Conservation (phyloP, 2,797 vertebrate species). For the Gallirallus australis region DNA sequence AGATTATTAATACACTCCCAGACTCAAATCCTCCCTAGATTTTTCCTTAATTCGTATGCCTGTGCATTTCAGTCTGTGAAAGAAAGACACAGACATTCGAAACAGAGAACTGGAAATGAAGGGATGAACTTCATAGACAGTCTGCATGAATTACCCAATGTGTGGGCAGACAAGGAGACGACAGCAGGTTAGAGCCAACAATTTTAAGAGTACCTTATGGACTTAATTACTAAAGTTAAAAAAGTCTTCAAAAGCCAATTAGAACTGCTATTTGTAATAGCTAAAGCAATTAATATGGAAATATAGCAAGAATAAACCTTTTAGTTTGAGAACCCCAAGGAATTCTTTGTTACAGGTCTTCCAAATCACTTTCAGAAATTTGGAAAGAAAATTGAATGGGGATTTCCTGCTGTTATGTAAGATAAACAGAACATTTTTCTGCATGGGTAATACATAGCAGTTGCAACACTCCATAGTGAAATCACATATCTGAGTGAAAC, state of each 20-base stretch:
- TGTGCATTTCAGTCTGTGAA: background rate
- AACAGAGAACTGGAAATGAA: background rate
- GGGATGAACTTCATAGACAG: background rate
- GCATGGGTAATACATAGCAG: background rate
- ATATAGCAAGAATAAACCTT: conserved; percentile 58
- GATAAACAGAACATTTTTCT: conserved; percentile 61
- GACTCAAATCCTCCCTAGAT: background rate
- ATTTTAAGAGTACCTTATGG: conserved; percentile 66
- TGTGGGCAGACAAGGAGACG: conserved; percentile 59
- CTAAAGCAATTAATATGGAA: conserved; percentile 74
- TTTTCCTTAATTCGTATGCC: background rate
- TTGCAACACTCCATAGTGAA: background rate
- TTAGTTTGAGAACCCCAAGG: conserved; percentile 55
- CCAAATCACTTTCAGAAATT: conserved; percentile 70
- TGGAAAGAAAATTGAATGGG: conserved; percentile 64
- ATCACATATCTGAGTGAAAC: background rate
- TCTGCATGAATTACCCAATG: conserved; percentile 53
- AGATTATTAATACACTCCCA: background rate
- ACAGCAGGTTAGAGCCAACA: conserved; percentile 39
- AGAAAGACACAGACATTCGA: background rate
- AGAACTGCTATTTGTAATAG: conserved; percentile 66
- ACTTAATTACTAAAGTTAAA: conserved; percentile 73
- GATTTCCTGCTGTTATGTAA: conserved; percentile 71
- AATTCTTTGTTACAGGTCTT: conserved; percentile 73
- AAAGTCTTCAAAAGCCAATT: conserved; percentile 74